Base-by-base conservation (phyloP, 1,140 invertebrate genomes). In the Caenorhabditis inopinata region DNA sequence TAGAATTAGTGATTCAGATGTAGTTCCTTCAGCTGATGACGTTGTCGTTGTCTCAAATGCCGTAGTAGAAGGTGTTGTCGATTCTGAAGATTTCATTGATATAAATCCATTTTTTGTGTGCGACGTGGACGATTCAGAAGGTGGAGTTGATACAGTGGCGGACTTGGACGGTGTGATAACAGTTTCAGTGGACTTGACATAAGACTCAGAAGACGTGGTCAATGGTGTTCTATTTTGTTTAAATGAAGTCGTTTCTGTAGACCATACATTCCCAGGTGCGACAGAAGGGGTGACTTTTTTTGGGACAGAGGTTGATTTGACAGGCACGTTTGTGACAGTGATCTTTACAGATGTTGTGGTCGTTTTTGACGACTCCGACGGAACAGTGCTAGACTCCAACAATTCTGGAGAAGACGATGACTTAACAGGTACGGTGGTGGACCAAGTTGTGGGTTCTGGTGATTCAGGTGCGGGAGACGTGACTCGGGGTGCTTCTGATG, bases 81-180 rank as follows among this genome's bases (percentile, higher is more conserved):
- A 16, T 82, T 38, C 25, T 27, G 80, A 29, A 23, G 21, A 25
- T 68, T 18, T 82, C n/a, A 18, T 25, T 45, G 74, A 83, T 4
- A 18, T 7, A 14, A 7, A 7, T 42, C 38, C 38, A 7, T 42
- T 42, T 14, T 42, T 14, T 42, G 5, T 42, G 5, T 5, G 38
- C 14, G 23, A 35, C 32, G 53, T 62, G 23, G 48, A 18, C 12
- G 32, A 7, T 62, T 12, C 25, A 35, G 53, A 7, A 62, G 21
- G 7, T n/a, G 32, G 1, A 1, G 53, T 27, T 14, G 32, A n/a
- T 18, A 5, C n/a, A 51, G 5, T 27, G 25, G n/a, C 7, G 23
- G n/a, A 25, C 7, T n/a, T 7, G 6, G 48, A 18, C 7, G 21
- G 45, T 58, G 53, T 29, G 49, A 53, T 25, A 53, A 14, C 7